Evolutionary conservation across 1,140 invertebrate species (phyloP), one percentile per base, ranked within the genome.

Genomic region (Pseudachorutes palmiensis): DNA sequence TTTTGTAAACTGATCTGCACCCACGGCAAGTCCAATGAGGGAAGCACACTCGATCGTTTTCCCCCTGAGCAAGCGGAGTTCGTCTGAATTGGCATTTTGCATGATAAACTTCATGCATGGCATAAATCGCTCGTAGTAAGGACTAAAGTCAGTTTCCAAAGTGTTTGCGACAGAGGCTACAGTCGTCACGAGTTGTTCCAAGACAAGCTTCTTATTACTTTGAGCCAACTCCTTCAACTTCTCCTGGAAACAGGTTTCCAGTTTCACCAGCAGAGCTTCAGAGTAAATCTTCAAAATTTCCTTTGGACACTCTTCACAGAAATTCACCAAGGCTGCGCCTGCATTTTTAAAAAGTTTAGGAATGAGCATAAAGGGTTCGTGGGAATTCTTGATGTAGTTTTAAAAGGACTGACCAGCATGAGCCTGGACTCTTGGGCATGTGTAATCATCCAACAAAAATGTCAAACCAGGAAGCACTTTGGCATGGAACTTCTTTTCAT

Each of bases 41-140:
- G 94, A 97, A 32, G 99, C 94, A 77, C 97, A 99, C 79, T 99
- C 97, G 72, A 98, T 98, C 0, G 94, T 94, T 79, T 98, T 98
- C 16, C 86, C 96, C 59, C 97, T 83, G 2, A 98, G 81, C 76
- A 98, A 82, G 75, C 91, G 89, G 28, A 97, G 81, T 75, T 97
- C 92, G 28, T 88, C 84, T 1, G 87, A 87, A 69, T 86, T 92
- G 1, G 94, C 94, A 81, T 98, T 93, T 76, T 93, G 85, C 73
- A 98, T 96, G 49, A 99, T 98, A 76, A 93, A 98, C 78, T 98
- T 99, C 30, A 99, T 82, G 77, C 90, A 94, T 31, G 68, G 70
- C 69, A 72, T 70, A 26, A 73, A 83, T 78, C 79, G 80, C 68
- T 87, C 85, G 75, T 88, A 88, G 76, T 85, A 86, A 14, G 80